A percentile compares a stretch with the other conserved stretches of the same genome.
Conservation (phyloP, 1,140 invertebrate genomes). For the Drosophila sechellia region DNA sequence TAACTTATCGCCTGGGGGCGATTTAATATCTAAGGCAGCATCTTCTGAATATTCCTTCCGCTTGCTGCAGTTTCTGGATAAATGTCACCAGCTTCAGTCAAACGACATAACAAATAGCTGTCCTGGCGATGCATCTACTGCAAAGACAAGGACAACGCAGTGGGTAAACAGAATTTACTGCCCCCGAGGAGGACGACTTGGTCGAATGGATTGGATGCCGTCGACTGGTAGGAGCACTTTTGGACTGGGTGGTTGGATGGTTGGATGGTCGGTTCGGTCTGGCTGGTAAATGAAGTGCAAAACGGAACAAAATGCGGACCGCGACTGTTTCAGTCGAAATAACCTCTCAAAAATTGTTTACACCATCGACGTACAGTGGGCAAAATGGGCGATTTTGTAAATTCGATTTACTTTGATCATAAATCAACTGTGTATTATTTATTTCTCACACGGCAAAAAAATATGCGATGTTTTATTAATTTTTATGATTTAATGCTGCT, state of each 20-base stretch:
- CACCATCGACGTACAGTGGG: conserved; percentile 32
- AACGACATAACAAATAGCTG: conserved; percentile 78
- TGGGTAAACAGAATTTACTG: conserved; percentile 78
- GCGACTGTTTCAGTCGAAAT: conserved; percentile 70
- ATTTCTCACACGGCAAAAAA: too few species aligned
- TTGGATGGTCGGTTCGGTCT: background rate
- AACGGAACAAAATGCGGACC: conserved; percentile 67
- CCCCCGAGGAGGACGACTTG: conserved; percentile 39
- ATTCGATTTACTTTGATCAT: background rate
- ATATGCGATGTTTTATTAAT: too few species aligned
- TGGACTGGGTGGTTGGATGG: background rate
- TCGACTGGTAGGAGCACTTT: background rate
- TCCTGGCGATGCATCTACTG: conserved; percentile 50
- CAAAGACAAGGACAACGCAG: conserved; percentile 37
- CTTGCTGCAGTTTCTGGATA: conserved; percentile 61
- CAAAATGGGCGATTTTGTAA: background rate
- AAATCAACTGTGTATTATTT: too few species aligned
- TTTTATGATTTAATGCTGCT: background rate
- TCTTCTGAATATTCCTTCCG: conserved; percentile 38
- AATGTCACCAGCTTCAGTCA: conserved; percentile 70
- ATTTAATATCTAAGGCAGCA: conserved; percentile 63
- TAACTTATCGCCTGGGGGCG: conserved; percentile 39
- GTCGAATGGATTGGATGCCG: conserved; percentile 2
- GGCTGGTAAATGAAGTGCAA: conserved; percentile 73
- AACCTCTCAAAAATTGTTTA: conserved; percentile 80